Evolutionary conservation across 2,888 invertebrate genomes (phyloP).

Genomic region (Parnassius mnemosyne): DNA sequence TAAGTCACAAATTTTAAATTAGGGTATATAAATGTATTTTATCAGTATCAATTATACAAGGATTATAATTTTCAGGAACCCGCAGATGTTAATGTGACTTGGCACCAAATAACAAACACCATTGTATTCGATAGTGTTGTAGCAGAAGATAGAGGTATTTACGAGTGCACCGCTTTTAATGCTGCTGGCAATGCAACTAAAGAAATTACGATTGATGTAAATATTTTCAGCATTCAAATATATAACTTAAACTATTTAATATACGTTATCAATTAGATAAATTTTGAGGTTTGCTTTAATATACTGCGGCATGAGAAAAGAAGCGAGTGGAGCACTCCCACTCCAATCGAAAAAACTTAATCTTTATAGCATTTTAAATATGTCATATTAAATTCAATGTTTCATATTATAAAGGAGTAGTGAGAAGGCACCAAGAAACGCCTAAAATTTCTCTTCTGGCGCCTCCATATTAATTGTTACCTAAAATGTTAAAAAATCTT

Average conservation of each 20-base stretch:
- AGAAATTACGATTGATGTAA: slow-evolving; percentile 51
- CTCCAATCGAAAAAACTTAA: too few species aligned
- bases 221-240: slow-evolving; percentile 10
- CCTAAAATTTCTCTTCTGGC: too few species aligned
- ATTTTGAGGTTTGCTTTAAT: too few species aligned
- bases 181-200: slow-evolving; percentile 44
- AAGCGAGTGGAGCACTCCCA: too few species aligned
- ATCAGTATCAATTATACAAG: neutral
- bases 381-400: too few species aligned
- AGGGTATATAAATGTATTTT: neutral
- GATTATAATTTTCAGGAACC: slow-evolving; percentile 28
- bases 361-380: too few species aligned
- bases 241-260: neutral
- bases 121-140: slow-evolving; percentile 47
- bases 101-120: slow-evolving; percentile 45
- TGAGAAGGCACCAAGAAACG: too few species aligned
- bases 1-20: neutral
- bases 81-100: slow-evolving; percentile 37
- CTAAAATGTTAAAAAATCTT: too few species aligned
- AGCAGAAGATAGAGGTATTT: slow-evolving; percentile 53
- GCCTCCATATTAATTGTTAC: too few species aligned
- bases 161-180: slow-evolving; percentile 58
- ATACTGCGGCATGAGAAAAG: too few species aligned
- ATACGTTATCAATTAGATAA: too few species aligned
- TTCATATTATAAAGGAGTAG: too few species aligned